Evolutionary conservation across 2,797 vertebrate species (phyloP), one percentile per base, ranked within the genome.

Genomic region (Miichthys miiuy): DNA sequence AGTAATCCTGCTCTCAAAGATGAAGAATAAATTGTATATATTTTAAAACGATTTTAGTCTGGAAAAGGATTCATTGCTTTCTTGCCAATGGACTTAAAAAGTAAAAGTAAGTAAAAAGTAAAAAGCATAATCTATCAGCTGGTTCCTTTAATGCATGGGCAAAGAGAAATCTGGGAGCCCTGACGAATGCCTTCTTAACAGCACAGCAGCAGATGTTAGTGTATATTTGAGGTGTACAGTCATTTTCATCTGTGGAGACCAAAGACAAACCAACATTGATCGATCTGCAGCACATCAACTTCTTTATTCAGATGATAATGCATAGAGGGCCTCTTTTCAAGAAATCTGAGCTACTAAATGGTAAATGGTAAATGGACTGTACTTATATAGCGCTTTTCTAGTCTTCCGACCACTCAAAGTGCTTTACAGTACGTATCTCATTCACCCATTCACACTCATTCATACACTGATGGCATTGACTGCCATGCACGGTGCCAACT

Each of bases 71-170:
- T 30, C 27, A 23, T 77, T 74, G 69, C 23, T 64, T 48, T 65
- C 56, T 57, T 79, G 52, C 63, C 71, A 72, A 34, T 47, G 16
- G 55, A 63, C 78, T 76, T 10, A 51, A n/a, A n/a, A n/a, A n/a
- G n/a, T n/a, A n/a, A n/a, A n/a, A n/a, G n/a, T n/a, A n/a, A n/a
- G n/a, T n/a, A n/a, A n/a, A n/a, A n/a, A n/a, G 62, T 48, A 56
- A 72, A 69, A 66, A 48, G 56, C 60, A 9, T 23, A 64, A 83
- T 81, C 18, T 48, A 67, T 82, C 41, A 44, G 34, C 27, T n/a
- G 64, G 48, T 47, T 64, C 30, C 21, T 74, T 71, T 68, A n/a
- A 46, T 60, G 56, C 47, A 57, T 17, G 3, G 10, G 13, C 44
- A 56, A 42, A 34, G 38, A 70, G 3, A 61, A 68, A 48, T 47